Evolutionary conservation across 2,113 vertebrate species (phyloP).

Genomic region (Dromiciops gliroides): DNA sequence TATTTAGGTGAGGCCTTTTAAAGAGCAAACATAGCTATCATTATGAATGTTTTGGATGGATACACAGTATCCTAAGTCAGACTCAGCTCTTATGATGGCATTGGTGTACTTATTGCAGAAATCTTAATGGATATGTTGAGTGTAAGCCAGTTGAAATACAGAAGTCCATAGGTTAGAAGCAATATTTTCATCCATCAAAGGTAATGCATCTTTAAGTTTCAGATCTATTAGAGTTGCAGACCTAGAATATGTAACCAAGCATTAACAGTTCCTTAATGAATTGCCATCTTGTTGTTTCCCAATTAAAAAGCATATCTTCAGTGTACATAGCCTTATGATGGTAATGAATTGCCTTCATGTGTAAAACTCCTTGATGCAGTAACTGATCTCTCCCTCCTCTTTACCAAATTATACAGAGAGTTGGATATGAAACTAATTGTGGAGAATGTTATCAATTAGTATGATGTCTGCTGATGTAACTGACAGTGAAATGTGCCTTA

Average conservation of each 20-base stretch:
- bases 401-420: neutral
- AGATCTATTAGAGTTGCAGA: neutral
- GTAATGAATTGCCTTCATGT: neutral
- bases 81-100: neutral
- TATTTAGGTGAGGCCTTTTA: neutral
- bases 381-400: neutral
- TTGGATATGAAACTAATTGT: neutral
- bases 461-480: neutral
- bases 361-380: neutral
- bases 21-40: neutral
- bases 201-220: neutral
- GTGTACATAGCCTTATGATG: neutral
- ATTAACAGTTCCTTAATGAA: neutral
- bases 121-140: neutral
- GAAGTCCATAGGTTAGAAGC: neutral
- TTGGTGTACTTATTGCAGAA: neutral
- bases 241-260: neutral
- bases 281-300: neutral
- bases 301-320: neutral
- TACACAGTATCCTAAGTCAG: neutral
- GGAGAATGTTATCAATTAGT: constrained; percentile 3
- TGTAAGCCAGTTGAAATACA: neutral
- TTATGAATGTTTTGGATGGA: neutral
- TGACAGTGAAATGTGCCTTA: neutral
- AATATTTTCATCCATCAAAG: neutral